phyloP scores from a whole-genome alignment of 1,140 invertebrate species.

The Laupala kohalensis region DNA sequence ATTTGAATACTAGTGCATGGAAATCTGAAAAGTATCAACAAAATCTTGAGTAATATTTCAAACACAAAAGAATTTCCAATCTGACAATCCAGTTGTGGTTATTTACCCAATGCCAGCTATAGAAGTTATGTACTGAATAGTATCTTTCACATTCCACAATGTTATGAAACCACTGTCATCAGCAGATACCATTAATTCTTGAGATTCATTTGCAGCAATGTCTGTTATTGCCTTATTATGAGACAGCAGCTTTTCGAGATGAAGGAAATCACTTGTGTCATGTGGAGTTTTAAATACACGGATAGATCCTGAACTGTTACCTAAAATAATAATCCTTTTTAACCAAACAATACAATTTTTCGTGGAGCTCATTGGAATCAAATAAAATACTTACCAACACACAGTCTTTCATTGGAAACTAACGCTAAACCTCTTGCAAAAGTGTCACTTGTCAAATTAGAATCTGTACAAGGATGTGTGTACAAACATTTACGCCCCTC shows the following conservation, averaged over 20 bases:
- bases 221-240: neutral
- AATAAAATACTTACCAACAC: neutral
- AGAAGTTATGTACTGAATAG: neutral
- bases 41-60: too few relatives aligned
- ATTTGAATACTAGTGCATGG: constrained; percentile 20
- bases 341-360: neutral
- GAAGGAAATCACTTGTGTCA: neutral
- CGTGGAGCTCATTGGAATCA: neutral
- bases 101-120: neutral
- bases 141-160: neutral
- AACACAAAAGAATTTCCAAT: too few relatives aligned
- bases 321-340: neutral
- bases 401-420: neutral
- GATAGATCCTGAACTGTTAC: neutral
- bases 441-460: neutral
- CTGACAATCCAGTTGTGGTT: too few relatives aligned
- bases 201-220: neutral
- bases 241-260: neutral
- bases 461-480: neutral
- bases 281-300: neutral
- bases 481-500: neutral
- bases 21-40: constrained; percentile 19
- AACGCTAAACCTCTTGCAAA: neutral
- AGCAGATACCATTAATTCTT: neutral
- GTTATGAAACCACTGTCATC: neutral